phyloP scores from a whole-genome alignment of 2,888 invertebrate species.

The Ernsta delagoae region DNA sequence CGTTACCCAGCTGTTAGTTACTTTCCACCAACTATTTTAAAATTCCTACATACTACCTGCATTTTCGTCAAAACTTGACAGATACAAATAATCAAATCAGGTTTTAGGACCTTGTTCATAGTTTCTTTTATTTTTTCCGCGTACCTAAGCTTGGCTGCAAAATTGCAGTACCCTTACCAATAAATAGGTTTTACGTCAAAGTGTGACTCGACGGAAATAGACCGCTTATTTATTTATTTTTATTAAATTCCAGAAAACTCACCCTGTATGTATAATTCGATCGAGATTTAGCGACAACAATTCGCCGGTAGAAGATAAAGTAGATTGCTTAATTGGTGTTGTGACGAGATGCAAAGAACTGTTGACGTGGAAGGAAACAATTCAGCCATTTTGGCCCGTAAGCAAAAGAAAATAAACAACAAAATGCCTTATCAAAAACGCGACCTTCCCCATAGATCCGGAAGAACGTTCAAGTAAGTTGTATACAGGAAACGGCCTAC shows the following conservation, averaged over 20 bases:
- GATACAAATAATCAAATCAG: too few relatives aligned
- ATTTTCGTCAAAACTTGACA: too few relatives aligned
- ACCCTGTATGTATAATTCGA: background rate
- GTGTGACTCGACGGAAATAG: too few relatives aligned
- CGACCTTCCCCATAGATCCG: slow-evolving; percentile 19
- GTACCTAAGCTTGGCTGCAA: too few relatives aligned
- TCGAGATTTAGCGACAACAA: background rate
- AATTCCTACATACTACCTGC: too few relatives aligned
- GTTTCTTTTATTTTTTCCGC: too few relatives aligned
- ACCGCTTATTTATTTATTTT: background rate
- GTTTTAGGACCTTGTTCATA: too few relatives aligned
- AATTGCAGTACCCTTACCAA: too few relatives aligned
- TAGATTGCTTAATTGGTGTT: slow-evolving; percentile 9
- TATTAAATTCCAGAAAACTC: background rate
- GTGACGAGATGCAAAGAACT: slow-evolving; percentile 5
- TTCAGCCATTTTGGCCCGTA: background rate
- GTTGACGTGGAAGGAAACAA: background rate
- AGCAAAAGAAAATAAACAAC: background rate
- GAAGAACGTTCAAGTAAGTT: slow-evolving; percentile 29
- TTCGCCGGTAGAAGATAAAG: background rate
- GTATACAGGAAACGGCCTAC: slow-evolving; percentile 35
- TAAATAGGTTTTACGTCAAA: too few relatives aligned
- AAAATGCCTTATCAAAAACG: slow-evolving; percentile 13
- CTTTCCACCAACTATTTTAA: too few relatives aligned
- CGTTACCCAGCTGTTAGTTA: too few relatives aligned